Conservation (phyloP, 2,888 invertebrate species). For the Calameuta pallipes region DNA sequence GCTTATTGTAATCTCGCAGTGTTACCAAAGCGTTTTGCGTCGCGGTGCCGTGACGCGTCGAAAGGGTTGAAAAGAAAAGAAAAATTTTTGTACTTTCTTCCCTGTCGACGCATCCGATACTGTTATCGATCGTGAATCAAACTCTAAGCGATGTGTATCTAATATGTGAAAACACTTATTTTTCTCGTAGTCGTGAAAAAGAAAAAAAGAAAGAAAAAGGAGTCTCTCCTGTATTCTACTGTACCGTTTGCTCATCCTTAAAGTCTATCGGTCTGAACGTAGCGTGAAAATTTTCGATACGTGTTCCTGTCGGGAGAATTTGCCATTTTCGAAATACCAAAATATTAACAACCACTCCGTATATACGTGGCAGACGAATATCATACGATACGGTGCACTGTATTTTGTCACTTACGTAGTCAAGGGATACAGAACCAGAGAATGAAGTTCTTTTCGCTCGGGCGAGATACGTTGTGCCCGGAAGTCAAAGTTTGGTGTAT, state of each 20-base stretch:
- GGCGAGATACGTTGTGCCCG: too few species aligned
- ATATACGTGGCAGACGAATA: too few species aligned
- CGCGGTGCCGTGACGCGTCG: not conserved
- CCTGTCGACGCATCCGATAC: slow-evolving; percentile 4
- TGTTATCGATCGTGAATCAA: slow-evolving; percentile 21
- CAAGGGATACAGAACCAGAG: too few species aligned
- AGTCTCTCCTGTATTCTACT: not conserved
- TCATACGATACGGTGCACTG: too few species aligned
- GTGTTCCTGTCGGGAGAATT: too few species aligned
- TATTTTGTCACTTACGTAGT: too few species aligned
- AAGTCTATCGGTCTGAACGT: not conserved
- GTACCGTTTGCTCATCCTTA: slow-evolving; percentile 1
- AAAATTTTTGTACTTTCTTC: too few species aligned
- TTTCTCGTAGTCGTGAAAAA: slow-evolving; percentile 31
- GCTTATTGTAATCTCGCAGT: slow-evolving; percentile 16
- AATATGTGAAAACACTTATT: slow-evolving; percentile 32
- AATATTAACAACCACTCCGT: too few species aligned
- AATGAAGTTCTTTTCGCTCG: too few species aligned
- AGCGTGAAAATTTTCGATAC: too few species aligned
- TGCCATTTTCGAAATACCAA: too few species aligned
- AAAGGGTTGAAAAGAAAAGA: not conserved
- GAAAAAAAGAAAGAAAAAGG: not conserved
- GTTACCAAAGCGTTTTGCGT: slow-evolving; percentile 7
- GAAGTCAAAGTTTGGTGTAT: too few species aligned
- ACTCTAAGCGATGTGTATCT: slow-evolving; percentile 24